A percentile compares a stretch with the other conserved stretches of the same genome.
phyloP scores from a whole-genome alignment of 2,888 invertebrate genomes.

The Leuctra nigra region DNA sequence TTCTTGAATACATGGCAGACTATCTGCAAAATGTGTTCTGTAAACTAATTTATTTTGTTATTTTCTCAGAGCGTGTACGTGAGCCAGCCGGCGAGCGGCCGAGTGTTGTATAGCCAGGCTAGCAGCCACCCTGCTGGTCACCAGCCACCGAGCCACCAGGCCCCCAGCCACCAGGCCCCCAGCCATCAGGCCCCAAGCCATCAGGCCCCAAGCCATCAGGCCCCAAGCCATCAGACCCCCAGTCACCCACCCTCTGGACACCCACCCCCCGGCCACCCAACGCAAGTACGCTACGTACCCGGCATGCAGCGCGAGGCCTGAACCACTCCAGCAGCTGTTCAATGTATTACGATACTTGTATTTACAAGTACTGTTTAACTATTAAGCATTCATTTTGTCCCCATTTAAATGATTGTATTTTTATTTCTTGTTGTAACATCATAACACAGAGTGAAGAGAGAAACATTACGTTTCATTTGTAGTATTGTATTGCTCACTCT shows the following conservation, averaged over 20 bases:
- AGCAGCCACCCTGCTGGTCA: conserved; percentile 4
- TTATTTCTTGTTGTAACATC: no score
- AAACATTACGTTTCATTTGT: no score
- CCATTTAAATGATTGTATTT: no score
- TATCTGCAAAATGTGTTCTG: no score
- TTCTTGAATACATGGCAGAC: no score
- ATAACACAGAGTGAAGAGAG: no score
- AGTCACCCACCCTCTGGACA: background rate
- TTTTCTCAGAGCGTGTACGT: conserved; percentile 30
- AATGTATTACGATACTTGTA: no score
- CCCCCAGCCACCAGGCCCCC: conserved; percentile 20
- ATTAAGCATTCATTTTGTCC: no score
- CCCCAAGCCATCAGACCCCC: conserved; percentile 25
- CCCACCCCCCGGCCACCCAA: conserved; percentile 19
- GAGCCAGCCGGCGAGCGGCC: conserved; percentile 27
- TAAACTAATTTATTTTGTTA: no score
- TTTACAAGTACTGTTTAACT: no score
- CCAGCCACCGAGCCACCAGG: conserved; percentile 17
- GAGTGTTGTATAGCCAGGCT: conserved; percentile 29
- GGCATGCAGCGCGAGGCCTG: conserved; percentile 26
- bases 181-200: conserved; percentile 15
- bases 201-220: conserved; percentile 18
- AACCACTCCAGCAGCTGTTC: background rate
- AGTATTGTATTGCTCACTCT: no score
- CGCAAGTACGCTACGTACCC: conserved; percentile 26